Base-by-base conservation (phyloP, 1,140 invertebrate species). In the Bombyx mandarina region DNA sequence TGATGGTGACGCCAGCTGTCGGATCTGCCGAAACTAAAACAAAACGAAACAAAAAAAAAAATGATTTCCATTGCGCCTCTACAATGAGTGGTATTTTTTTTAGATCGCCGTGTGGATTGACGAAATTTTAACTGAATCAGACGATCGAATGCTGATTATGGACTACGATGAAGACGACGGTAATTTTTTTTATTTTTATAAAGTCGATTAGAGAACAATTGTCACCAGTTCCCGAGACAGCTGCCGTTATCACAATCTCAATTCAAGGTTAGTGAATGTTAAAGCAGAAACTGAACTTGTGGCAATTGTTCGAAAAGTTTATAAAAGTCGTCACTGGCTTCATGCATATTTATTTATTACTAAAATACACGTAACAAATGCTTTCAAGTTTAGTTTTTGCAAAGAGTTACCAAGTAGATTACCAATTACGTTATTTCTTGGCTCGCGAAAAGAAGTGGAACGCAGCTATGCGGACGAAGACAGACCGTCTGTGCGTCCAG, bases 91-190 rank as follows among this genome's bases (percentile, higher is more conserved):
- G 26, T 35, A 5, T 35, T 35, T 35, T 35, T 2, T 45, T 8
- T 57, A 86, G 83, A 65, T 86, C 56, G 78, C 80, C 1, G 73
- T 84, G 48, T 86, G 83, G 83, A 85, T 85, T 7, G 82, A 84
- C 49, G 78, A 85, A 67, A 77, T 86, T 42, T 69, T 86, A 10
- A 58, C 68, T 9, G 83, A 85, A 47, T 83, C 80, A 42, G 81
- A 85, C 42, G 82, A 85, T 50, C 67, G 82, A 4, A 82, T 87
- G 80, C 60, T 87, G 10, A 83, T 87, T 80, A 85, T 84, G 82
- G 84, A 87, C 56, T 82, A 75, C 51, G 82, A 85, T 50, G 84
- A 87, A 63, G 84, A 87, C 46, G 78, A 84, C 22, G 84, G 84
- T 87, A 70, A 70, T 70, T 56, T 6, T 35, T 35, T 35, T 1